phyloP scores from a whole-genome alignment of 2,888 invertebrate genomes.

The Perithous albicinctus region DNA sequence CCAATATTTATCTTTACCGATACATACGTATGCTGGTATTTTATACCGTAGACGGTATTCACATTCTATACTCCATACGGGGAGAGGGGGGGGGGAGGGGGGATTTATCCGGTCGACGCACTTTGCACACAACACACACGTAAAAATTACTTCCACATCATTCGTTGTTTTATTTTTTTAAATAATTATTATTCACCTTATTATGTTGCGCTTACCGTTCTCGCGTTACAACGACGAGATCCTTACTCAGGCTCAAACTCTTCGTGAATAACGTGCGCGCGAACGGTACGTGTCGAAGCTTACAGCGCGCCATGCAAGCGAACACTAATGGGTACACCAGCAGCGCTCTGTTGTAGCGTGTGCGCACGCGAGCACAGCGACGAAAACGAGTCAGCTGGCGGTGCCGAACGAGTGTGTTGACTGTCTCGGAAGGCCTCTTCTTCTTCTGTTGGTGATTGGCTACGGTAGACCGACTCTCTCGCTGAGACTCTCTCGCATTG shows the following conservation, averaged over 20 bases:
- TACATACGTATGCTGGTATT: neutral
- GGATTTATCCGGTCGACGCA: neutral
- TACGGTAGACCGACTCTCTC: neutral
- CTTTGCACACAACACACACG: conserved; percentile 28
- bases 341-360: too few relatives aligned
- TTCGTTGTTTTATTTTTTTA: neutral
- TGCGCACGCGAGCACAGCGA: conserved; percentile 17
- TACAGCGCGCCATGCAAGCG: conserved; percentile 66
- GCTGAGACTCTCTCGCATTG: conserved; percentile 21
- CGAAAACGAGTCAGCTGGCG: conserved; percentile 78
- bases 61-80: neutral
- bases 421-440: conserved; percentile 40
- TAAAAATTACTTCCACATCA: neutral
- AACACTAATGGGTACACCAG: conserved; percentile 48
- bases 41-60: neutral
- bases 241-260: conserved; percentile 35
- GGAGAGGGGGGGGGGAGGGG: too few relatives aligned
- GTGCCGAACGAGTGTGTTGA: conserved; percentile 69
- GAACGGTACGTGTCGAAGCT: conserved; percentile 62
- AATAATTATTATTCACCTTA: neutral
- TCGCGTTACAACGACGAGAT: conserved; percentile 62
- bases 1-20: neutral
- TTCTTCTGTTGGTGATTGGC: neutral
- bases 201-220: conserved; percentile 57
- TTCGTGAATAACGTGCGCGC: conserved; percentile 48